A percentile compares a stretch with the other conserved stretches of the same genome.
phyloP scores from a whole-genome alignment of 2,113 vertebrate genomes.

The Hydropotes inermis region DNA sequence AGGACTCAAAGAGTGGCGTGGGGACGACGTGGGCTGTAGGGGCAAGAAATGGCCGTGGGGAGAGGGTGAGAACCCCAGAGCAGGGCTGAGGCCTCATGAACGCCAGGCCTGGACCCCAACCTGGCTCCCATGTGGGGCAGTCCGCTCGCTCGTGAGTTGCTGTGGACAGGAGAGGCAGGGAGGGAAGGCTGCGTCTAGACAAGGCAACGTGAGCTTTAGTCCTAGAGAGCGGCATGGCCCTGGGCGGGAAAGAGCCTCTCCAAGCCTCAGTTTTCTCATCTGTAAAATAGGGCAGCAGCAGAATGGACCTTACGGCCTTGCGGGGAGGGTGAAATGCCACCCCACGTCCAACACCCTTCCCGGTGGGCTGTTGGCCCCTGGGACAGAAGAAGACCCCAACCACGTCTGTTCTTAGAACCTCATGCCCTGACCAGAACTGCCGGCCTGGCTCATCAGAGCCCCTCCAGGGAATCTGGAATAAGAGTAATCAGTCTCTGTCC shows the following conservation, averaged over 20 bases:
- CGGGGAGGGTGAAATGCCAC: accelerated
- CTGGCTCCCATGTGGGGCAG: accelerated
- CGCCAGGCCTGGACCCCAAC: accelerated
- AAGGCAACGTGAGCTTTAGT: accelerated
- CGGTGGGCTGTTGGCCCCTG: accelerated
- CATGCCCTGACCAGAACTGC: not conserved
- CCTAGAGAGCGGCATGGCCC: not conserved
- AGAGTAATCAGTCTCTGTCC: accelerated
- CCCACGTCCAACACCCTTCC: too few species aligned
- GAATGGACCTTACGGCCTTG: not conserved
- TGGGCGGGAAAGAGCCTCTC: not conserved
- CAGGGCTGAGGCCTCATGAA: accelerated
- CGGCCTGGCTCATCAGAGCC: not conserved
- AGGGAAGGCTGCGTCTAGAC: not conserved
- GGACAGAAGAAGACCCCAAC: not conserved
- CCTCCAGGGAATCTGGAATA: not conserved
- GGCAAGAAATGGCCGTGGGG: accelerated
- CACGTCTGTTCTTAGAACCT: accelerated
- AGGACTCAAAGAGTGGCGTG: accelerated
- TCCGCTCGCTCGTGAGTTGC: not conserved
- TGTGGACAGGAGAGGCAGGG: accelerated
- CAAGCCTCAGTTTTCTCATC: not conserved
- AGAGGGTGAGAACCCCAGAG: too few species aligned
- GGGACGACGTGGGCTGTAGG: not conserved
- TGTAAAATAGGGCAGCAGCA: not conserved